Evolutionary conservation across 1,140 invertebrate species (phyloP).

Genomic region (Conus betulinus): DNA sequence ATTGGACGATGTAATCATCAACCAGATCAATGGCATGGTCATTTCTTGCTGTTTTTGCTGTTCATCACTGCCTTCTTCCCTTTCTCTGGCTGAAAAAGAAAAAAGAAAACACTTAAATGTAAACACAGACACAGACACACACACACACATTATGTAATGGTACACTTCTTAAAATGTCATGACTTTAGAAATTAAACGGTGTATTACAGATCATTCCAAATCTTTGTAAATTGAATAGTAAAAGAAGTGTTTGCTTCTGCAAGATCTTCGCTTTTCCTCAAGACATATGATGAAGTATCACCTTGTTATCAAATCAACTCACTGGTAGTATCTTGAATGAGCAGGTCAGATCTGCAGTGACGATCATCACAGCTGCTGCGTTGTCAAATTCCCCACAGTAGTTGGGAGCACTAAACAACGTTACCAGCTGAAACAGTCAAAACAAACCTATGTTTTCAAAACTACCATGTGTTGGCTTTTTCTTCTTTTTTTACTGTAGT

Average conservation of each 20-base stretch:
- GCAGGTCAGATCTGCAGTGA: constrained; percentile 89
- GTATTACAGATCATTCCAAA: too few species aligned
- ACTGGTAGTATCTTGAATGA: constrained; percentile 79
- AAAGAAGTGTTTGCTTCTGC: too few species aligned
- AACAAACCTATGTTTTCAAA: not conserved
- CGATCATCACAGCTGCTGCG: constrained; percentile 89
- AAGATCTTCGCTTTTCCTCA: too few species aligned
- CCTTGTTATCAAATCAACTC: constrained; percentile 34
- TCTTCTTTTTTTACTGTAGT: too few species aligned
- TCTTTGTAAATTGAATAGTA: too few species aligned
- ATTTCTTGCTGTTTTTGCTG: constrained; percentile 53
- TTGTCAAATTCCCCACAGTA: constrained; percentile 93
- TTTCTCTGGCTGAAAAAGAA: constrained; percentile 49
- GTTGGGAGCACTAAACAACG: constrained; percentile 79
- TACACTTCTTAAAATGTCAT: too few species aligned
- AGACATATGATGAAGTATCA: too few species aligned
- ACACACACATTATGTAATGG: too few species aligned
- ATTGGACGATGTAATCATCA: not conserved
- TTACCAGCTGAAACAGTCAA: constrained; percentile 67
- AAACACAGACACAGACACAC: too few species aligned
- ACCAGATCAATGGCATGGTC: not conserved
- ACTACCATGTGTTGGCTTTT: too few species aligned
- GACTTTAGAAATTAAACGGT: too few species aligned
- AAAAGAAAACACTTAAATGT: not conserved
- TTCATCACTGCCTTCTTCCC: constrained; percentile 49